Evolutionary conservation across 1,140 invertebrate species (phyloP), one percentile per base, ranked within the genome.

Genomic region (Parasteatoda tepidariorum): DNA sequence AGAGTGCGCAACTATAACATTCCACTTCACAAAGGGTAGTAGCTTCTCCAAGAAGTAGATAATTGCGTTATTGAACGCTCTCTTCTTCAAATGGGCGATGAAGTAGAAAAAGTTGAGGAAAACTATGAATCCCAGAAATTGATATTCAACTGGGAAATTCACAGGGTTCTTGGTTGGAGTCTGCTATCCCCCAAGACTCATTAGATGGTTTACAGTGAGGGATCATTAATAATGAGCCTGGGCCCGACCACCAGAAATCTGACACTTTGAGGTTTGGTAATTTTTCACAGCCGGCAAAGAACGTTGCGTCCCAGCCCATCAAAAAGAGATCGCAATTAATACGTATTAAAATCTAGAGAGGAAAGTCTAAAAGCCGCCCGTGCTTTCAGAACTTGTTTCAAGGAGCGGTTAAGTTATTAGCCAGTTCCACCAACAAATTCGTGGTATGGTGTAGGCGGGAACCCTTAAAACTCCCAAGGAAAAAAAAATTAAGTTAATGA

Each of bases 241-340:
- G 67, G 57, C 67, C 54, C 61, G 61, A 73, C 81, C 68, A 83
- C 68, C 81, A 68, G 81, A 83, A 83, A 83, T 83, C 81, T 83
- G 81, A 83, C 81, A 83, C 81, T 83, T 83, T 24, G 81, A 66
- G 68, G 81, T 74, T 41, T 83, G 41, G 81, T 66, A 83, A 83
- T 83, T 83, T 83, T 83, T 83, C 81, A 83, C 78, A 28, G 54
- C 66, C 48, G 48, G 76, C 66, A 59, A 68, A 81, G 67, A 55
- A 82, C 68, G 57, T 55, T 26, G 81, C 70, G 67, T 64, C 81
- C 68, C 68, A 62, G 9, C 81, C 81, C 68, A 83, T 83, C 81
- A 83, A 83, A 83, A 83, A 83, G 81, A 74, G 68, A 83, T 83
- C 30, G 81, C 81, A 83, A 83, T 83, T 83, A 83, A 83, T 83